Evolutionary conservation across 1,140 invertebrate genomes (phyloP).

Genomic region (Teleopsis dalmanni): DNA sequence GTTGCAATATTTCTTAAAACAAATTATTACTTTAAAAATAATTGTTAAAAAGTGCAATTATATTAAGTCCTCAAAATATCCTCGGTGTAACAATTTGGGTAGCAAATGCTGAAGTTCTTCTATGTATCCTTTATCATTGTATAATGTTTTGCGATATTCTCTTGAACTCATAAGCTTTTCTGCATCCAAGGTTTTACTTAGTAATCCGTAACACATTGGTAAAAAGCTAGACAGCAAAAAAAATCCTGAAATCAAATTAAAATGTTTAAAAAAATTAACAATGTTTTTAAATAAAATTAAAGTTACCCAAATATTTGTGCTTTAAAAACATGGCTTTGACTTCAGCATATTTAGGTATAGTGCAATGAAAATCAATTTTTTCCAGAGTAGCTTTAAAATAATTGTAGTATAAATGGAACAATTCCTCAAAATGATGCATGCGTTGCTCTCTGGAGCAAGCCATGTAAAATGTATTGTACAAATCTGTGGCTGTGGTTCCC

Average conservation of each 20-base stretch:
- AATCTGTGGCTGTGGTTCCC: background rate
- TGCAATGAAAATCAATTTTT: slow-evolving; percentile 9
- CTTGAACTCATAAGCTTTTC: slow-evolving; percentile 1
- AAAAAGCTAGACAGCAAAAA: background rate
- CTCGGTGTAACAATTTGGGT: background rate
- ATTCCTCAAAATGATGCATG: slow-evolving; percentile 7
- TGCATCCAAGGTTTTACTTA: background rate
- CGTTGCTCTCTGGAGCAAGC: slow-evolving; percentile 10
- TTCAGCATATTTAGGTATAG: background rate
- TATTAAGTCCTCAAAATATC: too few species aligned
- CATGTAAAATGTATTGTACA: slow-evolving; percentile 13
- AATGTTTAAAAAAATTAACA: background rate
- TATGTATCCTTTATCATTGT: slow-evolving; percentile 3
- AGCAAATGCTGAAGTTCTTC: background rate
- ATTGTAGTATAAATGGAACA: slow-evolving; percentile 15
- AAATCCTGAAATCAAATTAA: background rate
- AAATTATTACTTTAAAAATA: too few species aligned
- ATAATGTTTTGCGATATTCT: background rate
- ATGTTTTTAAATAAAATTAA: too few species aligned
- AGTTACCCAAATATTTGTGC: background rate
- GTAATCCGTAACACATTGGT: background rate
- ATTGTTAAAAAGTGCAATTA: too few species aligned
- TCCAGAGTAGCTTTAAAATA: slow-evolving; percentile 11
- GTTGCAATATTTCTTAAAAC: too few species aligned
- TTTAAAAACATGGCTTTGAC: background rate